Conservation (phyloP, 2,113 vertebrate species). For the Odobenus rosmarus region DNA sequence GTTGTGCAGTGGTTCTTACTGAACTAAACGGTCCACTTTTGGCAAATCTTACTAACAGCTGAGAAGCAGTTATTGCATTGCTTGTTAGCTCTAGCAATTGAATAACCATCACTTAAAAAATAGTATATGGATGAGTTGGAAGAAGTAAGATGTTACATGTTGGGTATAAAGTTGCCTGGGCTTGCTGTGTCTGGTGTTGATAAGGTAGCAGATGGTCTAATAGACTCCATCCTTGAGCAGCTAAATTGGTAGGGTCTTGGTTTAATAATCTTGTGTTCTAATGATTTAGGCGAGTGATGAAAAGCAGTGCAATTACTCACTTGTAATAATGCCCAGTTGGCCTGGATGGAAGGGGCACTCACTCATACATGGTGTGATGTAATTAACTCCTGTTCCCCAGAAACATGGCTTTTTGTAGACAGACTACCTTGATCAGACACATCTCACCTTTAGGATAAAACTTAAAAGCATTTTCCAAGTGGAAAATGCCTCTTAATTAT, state of each 20-base stretch:
- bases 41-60: constrained; percentile 70
- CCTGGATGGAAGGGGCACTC: constrained; percentile 79
- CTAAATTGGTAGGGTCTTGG: constrained; percentile 81
- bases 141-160: constrained; percentile 66
- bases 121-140: constrained; percentile 74
- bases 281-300: constrained; percentile 81
- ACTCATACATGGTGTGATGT: constrained; percentile 75
- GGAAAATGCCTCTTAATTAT: constrained; percentile 61
- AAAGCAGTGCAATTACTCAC: constrained; percentile 80
- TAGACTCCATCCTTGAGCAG: constrained; percentile 81
- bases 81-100: constrained; percentile 77
- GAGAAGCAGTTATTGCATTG: constrained; percentile 71
- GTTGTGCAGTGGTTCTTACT: constrained; percentile 14
- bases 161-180: constrained; percentile 76
- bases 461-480: constrained; percentile 57
- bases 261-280: constrained; percentile 83
- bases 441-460: constrained; percentile 71
- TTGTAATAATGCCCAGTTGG: constrained; percentile 84
- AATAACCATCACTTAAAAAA: constrained; percentile 70
- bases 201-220: constrained; percentile 81
- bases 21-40: constrained; percentile 59
- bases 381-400: constrained; percentile 77
- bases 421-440: constrained; percentile 72
- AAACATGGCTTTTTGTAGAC: constrained; percentile 52
- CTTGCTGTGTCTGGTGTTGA: constrained; percentile 77